phyloP scores from a whole-genome alignment of 2,113 vertebrate species.

The Rhegmatorhina hoffmannsi region DNA sequence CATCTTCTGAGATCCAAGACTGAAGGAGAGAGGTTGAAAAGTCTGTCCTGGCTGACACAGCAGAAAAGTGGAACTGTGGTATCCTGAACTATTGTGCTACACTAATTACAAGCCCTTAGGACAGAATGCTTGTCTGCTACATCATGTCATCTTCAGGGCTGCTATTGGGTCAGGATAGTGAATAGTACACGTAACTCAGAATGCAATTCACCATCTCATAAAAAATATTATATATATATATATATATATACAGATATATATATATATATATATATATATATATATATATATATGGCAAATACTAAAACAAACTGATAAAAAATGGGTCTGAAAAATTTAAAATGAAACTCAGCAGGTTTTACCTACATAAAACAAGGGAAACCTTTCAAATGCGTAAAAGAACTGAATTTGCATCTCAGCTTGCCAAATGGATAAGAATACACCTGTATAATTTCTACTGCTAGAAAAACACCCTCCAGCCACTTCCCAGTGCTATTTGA shows the following conservation, averaged over 20 bases:
- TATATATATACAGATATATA: too few relatives aligned
- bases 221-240: too few relatives aligned
- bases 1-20: not conserved
- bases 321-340: not conserved
- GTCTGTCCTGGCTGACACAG: not conserved
- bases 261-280: not conserved
- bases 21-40: not conserved
- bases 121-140: not conserved
- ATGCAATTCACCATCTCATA: not conserved
- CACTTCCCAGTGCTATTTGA: not conserved
- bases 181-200: not conserved
- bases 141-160: not conserved
- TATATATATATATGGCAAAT: not conserved
- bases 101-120: not conserved
- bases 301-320: not conserved
- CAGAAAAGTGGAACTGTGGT: not conserved
- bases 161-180: not conserved
- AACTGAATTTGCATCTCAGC: not conserved
- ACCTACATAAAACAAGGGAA: too few relatives aligned
- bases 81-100: not conserved
- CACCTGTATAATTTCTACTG: not conserved
- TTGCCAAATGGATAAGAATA: not conserved
- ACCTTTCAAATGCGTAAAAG: not conserved
- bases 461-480: not conserved
- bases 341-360: not conserved